Conservation (phyloP, 2,797 vertebrate genomes). For the Nannoperca obscura region DNA sequence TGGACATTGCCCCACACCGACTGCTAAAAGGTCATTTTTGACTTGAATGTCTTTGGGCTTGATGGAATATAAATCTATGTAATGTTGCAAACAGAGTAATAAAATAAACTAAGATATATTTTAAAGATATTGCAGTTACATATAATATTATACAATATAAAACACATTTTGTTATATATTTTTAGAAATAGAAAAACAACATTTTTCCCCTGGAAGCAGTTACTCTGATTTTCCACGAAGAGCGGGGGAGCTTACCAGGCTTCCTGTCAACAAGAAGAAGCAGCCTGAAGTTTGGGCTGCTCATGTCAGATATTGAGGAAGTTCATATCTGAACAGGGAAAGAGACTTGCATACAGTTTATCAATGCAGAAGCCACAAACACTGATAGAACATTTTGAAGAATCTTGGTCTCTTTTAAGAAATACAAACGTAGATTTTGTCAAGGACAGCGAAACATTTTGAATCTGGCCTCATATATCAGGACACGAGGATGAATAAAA, state of each 20-base stretch:
- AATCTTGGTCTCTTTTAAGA: background rate
- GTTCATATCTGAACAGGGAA: slow-evolving; percentile 16
- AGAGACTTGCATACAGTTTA: background rate
- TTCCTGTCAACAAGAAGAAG: slow-evolving; percentile 77
- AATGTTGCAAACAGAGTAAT: background rate
- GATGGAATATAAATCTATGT: background rate
- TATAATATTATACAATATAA: background rate
- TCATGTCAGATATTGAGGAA: slow-evolving; percentile 36
- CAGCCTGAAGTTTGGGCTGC: slow-evolving; percentile 20
- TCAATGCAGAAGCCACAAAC: background rate
- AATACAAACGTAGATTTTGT: background rate
- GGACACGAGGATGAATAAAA: background rate
- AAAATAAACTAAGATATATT: background rate
- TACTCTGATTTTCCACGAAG: slow-evolving; percentile 60
- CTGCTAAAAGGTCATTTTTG: background rate
- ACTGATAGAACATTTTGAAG: background rate
- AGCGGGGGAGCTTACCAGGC: slow-evolving; percentile 23
- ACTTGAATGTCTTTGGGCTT: background rate
- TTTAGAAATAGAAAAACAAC: background rate
- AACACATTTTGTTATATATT: background rate
- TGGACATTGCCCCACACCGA: background rate
- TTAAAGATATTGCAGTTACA: background rate
- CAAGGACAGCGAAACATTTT: background rate
- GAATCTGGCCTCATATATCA: background rate
- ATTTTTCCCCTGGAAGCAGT: slow-evolving; percentile 29